phyloP scores from a whole-genome alignment of 2,113 vertebrate species.

The Caranx melampygus region DNA sequence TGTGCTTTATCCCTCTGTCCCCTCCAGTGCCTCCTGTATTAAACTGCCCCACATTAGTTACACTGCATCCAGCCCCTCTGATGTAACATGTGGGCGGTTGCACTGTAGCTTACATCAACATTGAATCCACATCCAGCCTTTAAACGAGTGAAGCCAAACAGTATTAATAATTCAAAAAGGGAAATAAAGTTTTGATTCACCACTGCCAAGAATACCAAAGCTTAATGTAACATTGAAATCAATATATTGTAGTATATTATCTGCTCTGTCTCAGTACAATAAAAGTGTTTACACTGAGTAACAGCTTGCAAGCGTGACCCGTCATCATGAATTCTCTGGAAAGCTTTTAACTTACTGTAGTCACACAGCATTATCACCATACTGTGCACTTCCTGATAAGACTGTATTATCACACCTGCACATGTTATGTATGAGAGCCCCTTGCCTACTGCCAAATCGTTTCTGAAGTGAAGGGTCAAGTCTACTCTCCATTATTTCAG shows the following conservation, averaged over 20 bases:
- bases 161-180: slow-evolving; percentile 42
- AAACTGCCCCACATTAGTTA: slow-evolving; percentile 4
- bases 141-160: slow-evolving; percentile 32
- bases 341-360: slow-evolving; percentile 19
- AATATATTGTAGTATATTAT: background rate
- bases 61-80: slow-evolving; percentile 30
- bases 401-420: slow-evolving; percentile 10
- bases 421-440: slow-evolving; percentile 3
- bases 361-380: slow-evolving; percentile 19
- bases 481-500: slow-evolving; percentile 4
- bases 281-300: slow-evolving; percentile 18
- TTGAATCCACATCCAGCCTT: slow-evolving; percentile 34
- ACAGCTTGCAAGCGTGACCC: slow-evolving; percentile 8
- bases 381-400: slow-evolving; percentile 1
- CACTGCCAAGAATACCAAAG: background rate
- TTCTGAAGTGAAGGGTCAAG: background rate
- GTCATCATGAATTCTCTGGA: background rate
- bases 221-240: background rate
- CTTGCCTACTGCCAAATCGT: background rate
- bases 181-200: background rate
- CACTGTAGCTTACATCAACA: slow-evolving; percentile 51
- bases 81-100: slow-evolving; percentile 58
- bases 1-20: background rate
- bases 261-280: background rate
- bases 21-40: background rate